These are phyloP conservation scores for Hydraecia micacea DNA, from an alignment of 2,888 invertebrate genomes.

Conservation along the genomic window DNA sequence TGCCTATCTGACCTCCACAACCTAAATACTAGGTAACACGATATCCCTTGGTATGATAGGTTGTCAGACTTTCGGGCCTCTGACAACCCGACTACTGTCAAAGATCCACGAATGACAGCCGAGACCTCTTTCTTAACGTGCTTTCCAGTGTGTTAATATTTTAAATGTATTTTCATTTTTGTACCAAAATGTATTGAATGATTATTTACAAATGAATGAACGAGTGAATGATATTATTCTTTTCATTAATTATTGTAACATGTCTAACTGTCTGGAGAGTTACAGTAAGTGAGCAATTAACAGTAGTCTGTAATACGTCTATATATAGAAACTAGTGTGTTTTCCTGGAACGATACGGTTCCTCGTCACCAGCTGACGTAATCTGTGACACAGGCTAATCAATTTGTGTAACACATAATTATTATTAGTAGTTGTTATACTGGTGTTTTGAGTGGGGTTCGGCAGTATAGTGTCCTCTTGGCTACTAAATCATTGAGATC, in stretches of 20 bases:
- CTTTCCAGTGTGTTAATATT: neutral
- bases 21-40: neutral
- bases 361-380: conserved; percentile 44
- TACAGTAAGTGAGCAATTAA: conserved; percentile 42
- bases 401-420: conserved; percentile 20
- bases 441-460: neutral
- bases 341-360: conserved; percentile 49
- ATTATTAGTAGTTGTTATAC: neutral
- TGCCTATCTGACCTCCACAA: neutral
- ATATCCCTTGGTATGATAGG: neutral
- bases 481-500: neutral
- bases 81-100: neutral
- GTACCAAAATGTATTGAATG: too few species aligned
- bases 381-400: conserved; percentile 27
- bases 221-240: neutral
- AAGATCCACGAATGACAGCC: neutral
- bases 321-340: conserved; percentile 51
- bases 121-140: neutral
- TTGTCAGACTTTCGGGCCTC: neutral
- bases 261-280: conserved; percentile 31
- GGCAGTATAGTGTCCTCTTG: neutral
- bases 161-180: too few species aligned
- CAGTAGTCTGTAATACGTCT: conserved; percentile 11
- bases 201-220: neutral
- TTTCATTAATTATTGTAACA: conserved; percentile 4